Evolutionary conservation across 2,888 invertebrate species (phyloP).

Genomic region (Tiphia femorata): DNA sequence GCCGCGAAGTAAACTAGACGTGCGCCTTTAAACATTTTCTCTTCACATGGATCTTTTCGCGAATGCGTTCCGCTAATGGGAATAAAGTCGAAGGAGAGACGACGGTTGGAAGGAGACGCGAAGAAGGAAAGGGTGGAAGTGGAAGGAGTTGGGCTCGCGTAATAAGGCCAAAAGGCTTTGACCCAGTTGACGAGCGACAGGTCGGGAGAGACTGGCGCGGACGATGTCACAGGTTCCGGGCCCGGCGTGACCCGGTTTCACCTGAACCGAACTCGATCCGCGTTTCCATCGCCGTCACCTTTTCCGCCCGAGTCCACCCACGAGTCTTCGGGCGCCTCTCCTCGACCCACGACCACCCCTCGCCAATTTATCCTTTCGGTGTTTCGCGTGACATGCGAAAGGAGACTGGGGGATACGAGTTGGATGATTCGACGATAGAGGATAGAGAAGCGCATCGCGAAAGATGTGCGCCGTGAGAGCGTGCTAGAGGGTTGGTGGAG

Average conservation of each 20-base stretch:
- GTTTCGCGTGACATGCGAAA: neutral
- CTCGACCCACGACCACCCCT: conserved; percentile 1
- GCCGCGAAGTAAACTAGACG: too few species aligned
- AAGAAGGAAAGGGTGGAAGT: neutral
- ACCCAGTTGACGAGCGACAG: conserved; percentile 53
- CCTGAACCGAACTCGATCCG: conserved; percentile 41
- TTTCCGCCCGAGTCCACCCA: neutral
- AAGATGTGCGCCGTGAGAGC: too few species aligned
- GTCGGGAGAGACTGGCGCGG: conserved; percentile 43
- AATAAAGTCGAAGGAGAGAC: neutral
- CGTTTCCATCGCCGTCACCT: conserved; percentile 19
- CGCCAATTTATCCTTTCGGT: conserved; percentile 11
- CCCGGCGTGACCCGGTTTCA: conserved; percentile 60
- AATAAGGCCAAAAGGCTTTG: conserved; percentile 57
- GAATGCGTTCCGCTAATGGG: too few species aligned
- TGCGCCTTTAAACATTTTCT: too few species aligned
- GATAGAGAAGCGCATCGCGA: neutral
- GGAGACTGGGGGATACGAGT: neutral
- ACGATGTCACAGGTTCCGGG: conserved; percentile 53
- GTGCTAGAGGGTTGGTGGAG: neutral
- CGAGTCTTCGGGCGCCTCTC: neutral
- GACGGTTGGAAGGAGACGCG: neutral
- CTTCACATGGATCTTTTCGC: too few species aligned
- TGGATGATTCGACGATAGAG: too few species aligned
- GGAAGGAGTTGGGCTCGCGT: conserved; percentile 17